phyloP scores from a whole-genome alignment of 1,140 invertebrate species.

The Brachionus calyciflorus region DNA sequence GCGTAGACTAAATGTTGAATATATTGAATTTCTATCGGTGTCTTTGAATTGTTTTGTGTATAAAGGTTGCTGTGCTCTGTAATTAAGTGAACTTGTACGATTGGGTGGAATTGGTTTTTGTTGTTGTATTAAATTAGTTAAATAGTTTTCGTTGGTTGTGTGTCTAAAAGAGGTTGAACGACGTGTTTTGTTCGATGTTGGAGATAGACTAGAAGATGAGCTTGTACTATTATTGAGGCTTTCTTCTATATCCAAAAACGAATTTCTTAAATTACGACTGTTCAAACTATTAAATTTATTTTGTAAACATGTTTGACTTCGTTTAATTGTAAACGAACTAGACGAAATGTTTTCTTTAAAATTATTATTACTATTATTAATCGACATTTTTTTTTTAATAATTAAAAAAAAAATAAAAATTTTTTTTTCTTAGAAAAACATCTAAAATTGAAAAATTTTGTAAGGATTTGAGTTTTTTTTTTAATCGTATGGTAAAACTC shows the following conservation, averaged over 20 bases:
- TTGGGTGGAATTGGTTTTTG: slow-evolving; percentile 33
- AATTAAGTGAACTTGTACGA: slow-evolving; percentile 30
- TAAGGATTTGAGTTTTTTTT: too few relatives aligned
- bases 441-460: too few relatives aligned
- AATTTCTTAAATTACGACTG: neutral
- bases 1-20: neutral
- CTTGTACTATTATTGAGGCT: neutral
- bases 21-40: slow-evolving; percentile 25
- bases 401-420: too few relatives aligned
- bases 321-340: slow-evolving; percentile 13
- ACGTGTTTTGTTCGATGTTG: neutral
- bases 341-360: neutral
- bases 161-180: neutral
- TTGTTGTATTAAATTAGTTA: neutral
- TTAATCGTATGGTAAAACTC: too few relatives aligned
- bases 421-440: too few relatives aligned
- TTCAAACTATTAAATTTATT: slow-evolving; percentile 20
- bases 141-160: neutral
- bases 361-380: too few relatives aligned
- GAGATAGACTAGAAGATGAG: neutral
- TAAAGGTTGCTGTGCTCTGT: neutral
- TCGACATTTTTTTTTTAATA: too few relatives aligned
- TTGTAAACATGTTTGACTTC: neutral
- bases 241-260: neutral
- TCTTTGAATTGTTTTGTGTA: neutral